These are phyloP conservation scores for Cephalopachus bancanus DNA, from an alignment of 2,797 vertebrate genomes.

Conservation along the genomic window DNA sequence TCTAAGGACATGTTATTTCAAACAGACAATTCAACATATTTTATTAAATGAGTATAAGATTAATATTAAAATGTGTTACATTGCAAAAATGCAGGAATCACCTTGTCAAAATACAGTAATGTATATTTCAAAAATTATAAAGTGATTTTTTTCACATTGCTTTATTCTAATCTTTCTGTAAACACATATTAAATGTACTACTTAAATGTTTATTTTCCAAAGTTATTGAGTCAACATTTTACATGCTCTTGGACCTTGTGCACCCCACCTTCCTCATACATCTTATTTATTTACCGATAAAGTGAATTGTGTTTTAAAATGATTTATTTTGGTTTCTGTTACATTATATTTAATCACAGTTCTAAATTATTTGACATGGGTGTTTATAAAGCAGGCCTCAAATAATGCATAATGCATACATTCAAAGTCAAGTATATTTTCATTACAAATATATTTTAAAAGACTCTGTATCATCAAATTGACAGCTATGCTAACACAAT, in stretches of 20 bases:
- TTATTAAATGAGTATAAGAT: background rate
- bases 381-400: background rate
- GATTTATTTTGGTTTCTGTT: constrained; percentile 33
- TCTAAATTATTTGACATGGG: constrained; percentile 6
- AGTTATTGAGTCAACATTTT: constrained; percentile 62
- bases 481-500: background rate
- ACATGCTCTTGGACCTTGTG: constrained; percentile 33
- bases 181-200: constrained; percentile 48
- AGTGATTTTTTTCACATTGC: constrained; percentile 63
- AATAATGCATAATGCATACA: background rate
- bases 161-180: constrained; percentile 65
- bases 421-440: constrained; percentile 38
- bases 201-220: constrained; percentile 66
- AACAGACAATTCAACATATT: background rate
- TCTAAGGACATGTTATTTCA: constrained; percentile 37
- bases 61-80: constrained; percentile 48
- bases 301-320: constrained; percentile 25
- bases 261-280: background rate
- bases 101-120: constrained; percentile 44
- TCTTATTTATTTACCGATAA: constrained; percentile 13
- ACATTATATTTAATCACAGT: constrained; percentile 27
- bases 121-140: constrained; percentile 46
- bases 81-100: constrained; percentile 29
- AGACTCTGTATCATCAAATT: background rate
- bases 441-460: constrained; percentile 30